phyloP scores from a whole-genome alignment of 2,113 vertebrate genomes.

The Microtus pennsylvanicus region DNA sequence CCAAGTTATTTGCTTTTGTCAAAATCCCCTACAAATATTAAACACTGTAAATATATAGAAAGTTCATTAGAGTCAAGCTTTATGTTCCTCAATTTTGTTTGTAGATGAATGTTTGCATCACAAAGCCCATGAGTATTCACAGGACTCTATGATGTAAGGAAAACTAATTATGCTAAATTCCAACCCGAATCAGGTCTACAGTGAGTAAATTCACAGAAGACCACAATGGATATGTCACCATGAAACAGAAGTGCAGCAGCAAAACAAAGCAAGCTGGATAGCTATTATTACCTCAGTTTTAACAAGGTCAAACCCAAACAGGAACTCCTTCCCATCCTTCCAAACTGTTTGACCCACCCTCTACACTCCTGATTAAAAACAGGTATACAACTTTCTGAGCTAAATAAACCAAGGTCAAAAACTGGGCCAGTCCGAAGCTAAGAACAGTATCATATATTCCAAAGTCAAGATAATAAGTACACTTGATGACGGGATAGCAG shows the following conservation, averaged over 20 bases:
- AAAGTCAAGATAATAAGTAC: neutral
- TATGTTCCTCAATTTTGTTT: constrained; percentile 27
- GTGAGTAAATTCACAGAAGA: neutral
- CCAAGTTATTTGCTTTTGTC: constrained; percentile 26
- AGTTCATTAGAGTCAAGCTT: constrained; percentile 44
- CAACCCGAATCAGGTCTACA: neutral
- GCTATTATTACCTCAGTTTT: neutral
- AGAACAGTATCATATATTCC: neutral
- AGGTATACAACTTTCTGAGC: neutral
- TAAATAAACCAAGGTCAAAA: neutral
- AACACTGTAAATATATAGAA: constrained; percentile 9
- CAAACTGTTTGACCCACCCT: neutral
- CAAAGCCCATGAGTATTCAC: constrained; percentile 35
- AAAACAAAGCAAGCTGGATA: neutral
- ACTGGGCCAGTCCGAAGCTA: neutral
- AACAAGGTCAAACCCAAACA: neutral
- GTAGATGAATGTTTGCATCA: neutral
- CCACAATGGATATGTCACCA: neutral
- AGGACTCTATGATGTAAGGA: neutral
- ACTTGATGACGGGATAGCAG: neutral
- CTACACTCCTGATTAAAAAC: neutral
- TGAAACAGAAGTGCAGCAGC: neutral
- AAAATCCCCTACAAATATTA: constrained; percentile 34
- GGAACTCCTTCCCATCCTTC: neutral
- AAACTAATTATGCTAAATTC: constrained; percentile 31